Evolutionary conservation across 2,888 invertebrate genomes (phyloP).

Genomic region (Ormyrus rosae): DNA sequence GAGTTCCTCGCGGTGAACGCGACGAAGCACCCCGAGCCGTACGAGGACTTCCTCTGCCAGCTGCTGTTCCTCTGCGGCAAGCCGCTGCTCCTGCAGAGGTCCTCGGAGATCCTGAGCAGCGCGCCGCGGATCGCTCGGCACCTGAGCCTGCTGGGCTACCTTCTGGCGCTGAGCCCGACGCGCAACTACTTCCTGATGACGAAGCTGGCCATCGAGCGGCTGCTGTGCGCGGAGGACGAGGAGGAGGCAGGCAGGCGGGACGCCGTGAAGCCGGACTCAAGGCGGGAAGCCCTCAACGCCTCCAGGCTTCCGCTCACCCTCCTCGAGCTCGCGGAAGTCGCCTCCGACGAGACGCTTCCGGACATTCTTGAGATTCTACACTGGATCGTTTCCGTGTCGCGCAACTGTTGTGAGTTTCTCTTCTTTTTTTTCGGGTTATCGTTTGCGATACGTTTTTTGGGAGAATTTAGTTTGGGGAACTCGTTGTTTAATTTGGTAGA

Average conservation of each 20-base stretch:
- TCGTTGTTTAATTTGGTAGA: too few relatives aligned
- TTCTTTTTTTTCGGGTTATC: background rate
- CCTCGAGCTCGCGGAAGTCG: conserved; percentile 67
- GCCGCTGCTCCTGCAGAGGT: conserved; percentile 68
- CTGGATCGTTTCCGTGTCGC: conserved; percentile 65
- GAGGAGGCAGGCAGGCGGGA: background rate
- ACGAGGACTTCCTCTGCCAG: conserved; percentile 63
- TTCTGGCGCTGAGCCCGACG: conserved; percentile 65
- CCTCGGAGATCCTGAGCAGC: conserved; percentile 66
- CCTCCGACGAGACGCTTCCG: conserved; percentile 66
- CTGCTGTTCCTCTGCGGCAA: conserved; percentile 68
- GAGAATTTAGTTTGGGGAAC: too few relatives aligned
- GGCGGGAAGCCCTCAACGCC: conserved; percentile 64
- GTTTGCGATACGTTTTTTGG: too few relatives aligned
- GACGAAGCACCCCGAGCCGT: conserved; percentile 58
- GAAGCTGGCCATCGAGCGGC: conserved; percentile 21
- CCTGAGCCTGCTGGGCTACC: conserved; percentile 70
- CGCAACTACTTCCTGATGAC: background rate
- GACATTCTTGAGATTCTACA: conserved; percentile 67
- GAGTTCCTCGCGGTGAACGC: conserved; percentile 67
- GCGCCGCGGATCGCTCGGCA: conserved; percentile 67
- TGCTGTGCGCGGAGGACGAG: conserved; percentile 1
- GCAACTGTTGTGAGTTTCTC: conserved; percentile 66
- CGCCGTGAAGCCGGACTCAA: conserved; percentile 61
- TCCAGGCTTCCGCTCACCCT: conserved; percentile 72